Evolutionary conservation across 2,888 invertebrate genomes (phyloP).

Genomic region (Reticulitermes lucifugus): DNA sequence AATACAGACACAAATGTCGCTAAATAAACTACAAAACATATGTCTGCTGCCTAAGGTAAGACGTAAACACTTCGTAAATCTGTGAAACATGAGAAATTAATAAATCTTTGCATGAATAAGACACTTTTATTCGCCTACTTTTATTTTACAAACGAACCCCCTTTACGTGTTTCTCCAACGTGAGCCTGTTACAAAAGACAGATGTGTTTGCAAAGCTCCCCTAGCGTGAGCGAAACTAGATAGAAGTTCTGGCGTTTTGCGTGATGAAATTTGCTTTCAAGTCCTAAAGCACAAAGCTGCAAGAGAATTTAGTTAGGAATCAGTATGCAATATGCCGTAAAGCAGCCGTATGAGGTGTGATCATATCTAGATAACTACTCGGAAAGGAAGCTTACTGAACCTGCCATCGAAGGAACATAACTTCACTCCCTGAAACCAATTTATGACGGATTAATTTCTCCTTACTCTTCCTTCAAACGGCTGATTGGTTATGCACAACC

Average conservation of each 20-base stretch:
- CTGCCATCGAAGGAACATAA: background rate
- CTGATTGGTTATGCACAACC: conserved; percentile 14
- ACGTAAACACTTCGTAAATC: too few relatives aligned
- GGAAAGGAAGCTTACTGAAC: background rate
- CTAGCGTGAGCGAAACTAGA: background rate
- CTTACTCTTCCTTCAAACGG: background rate
- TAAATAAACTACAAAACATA: too few relatives aligned
- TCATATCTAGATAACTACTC: background rate
- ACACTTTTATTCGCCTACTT: too few relatives aligned
- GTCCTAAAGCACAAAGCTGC: background rate
- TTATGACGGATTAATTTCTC: conserved; percentile 9
- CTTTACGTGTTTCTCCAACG: too few relatives aligned
- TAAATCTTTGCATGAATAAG: too few relatives aligned
- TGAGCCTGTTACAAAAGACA: background rate
- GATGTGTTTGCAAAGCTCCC: background rate
- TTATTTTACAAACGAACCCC: too few relatives aligned
- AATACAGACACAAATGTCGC: too few relatives aligned
- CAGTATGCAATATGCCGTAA: background rate
- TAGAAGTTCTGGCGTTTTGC: background rate
- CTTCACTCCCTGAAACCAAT: background rate
- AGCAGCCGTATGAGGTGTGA: background rate
- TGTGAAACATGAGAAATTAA: too few relatives aligned
- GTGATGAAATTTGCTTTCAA: conserved; percentile 4
- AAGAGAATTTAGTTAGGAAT: background rate
- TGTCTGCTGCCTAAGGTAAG: too few relatives aligned